phyloP scores from a whole-genome alignment of 2,797 vertebrate species.

The Chiloscyllium punctatum region DNA sequence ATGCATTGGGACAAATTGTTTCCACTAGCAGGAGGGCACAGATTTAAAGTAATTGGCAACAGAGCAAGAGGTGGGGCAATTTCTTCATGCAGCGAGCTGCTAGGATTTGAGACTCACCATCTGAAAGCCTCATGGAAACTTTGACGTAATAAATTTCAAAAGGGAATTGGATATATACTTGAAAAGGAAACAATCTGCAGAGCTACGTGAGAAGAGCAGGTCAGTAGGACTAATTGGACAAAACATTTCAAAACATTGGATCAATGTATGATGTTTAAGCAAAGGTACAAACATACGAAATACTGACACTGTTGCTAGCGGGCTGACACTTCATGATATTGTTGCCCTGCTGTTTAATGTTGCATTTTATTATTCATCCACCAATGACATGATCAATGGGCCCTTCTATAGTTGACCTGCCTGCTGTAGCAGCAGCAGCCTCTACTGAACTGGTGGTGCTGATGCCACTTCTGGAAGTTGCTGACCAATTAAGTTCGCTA shows the following conservation, averaged over 20 bases:
- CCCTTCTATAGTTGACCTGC: too few relatives aligned
- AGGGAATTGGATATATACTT: background rate
- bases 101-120: background rate
- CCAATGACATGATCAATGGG: background rate
- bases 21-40: background rate
- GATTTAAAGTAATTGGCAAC: constrained; percentile 2
- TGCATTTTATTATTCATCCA: background rate
- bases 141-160: background rate
- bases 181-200: background rate
- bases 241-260: too few relatives aligned
- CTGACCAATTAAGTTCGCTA: too few relatives aligned
- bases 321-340: background rate
- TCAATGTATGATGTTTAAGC: background rate
- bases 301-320: background rate
- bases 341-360: background rate
- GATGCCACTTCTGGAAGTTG: too few relatives aligned
- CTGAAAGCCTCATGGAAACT: background rate
- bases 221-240: background rate
- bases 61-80: background rate
- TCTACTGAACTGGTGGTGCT: too few relatives aligned
- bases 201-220: background rate
- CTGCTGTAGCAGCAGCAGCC: too few relatives aligned
- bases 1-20: background rate
- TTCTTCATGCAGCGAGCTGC: background rate
- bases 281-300: background rate